Percentiles rank a stretch among this genome's conserved stretches.
phyloP scores from a whole-genome alignment of 2,113 vertebrate species.

The Oryzias curvinotus region DNA sequence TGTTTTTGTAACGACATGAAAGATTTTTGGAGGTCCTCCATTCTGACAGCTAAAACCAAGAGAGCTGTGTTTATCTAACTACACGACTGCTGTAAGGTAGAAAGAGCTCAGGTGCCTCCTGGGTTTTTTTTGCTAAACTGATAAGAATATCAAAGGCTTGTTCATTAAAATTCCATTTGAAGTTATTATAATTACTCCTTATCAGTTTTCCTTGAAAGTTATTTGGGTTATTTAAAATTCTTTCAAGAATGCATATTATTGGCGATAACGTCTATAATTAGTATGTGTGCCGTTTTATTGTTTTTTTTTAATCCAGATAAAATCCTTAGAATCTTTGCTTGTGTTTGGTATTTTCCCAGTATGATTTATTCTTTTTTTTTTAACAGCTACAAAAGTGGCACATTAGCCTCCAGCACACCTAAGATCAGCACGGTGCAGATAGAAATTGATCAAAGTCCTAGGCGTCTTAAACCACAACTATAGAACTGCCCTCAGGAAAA shows the following conservation, averaged over 20 bases:
- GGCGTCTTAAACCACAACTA: constrained; percentile 12
- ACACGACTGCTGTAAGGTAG: constrained; percentile 6
- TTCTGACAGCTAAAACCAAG: constrained; percentile 8
- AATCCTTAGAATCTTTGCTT: constrained; percentile 6
- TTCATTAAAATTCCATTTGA: constrained; percentile 48
- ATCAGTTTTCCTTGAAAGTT: constrained; percentile 47
- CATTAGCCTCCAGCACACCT: constrained; percentile 20
- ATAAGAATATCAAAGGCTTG: constrained; percentile 45
- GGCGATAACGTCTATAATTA: constrained; percentile 3
- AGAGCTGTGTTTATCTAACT: background rate
- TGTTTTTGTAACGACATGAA: constrained; percentile 33
- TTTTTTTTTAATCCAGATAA: constrained; percentile 17
- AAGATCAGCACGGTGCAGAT: constrained; percentile 4
- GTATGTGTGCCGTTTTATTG: background rate
- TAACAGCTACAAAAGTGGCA: background rate
- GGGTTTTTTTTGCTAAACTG: constrained; percentile 33
- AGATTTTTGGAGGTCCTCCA: constrained; percentile 18
- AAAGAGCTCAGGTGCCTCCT: constrained; percentile 36
- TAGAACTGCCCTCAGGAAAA: constrained; percentile 12
- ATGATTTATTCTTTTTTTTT: no score
- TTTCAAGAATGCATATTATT: constrained; percentile 7
- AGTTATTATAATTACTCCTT: constrained; percentile 36
- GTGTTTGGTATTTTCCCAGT: background rate
- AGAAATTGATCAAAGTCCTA: constrained; percentile 14
- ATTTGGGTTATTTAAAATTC: constrained; percentile 22